Evolutionary conservation across 2,888 invertebrate genomes (phyloP), one percentile per base, ranked within the genome.

Genomic region (Tenodera sinensis): DNA sequence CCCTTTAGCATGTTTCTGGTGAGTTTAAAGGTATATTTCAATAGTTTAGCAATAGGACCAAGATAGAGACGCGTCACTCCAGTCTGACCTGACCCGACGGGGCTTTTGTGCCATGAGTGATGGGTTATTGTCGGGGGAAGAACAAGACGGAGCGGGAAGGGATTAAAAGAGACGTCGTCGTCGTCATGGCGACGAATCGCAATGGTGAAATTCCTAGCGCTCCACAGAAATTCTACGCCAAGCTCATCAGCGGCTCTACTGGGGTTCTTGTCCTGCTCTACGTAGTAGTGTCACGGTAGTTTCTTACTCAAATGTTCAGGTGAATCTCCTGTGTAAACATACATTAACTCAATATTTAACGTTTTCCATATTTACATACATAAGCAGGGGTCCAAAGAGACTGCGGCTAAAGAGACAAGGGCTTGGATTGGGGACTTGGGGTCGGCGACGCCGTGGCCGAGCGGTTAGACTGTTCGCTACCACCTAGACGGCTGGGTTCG

Each of bases 121-220:
- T 85, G 85, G n/a, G 42, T 54, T 85, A 71, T 71, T 71, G 54
- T 71, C 54, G 54, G 25, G 54, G 54, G 54, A 71, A 20, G 54
- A 71, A 71, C 54, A 71, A 71, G 54, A 71, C 54, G 54, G 20
- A 25, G 54, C 54, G 54, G 28, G 28, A 47, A 81, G 86, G 81
- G 86, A 81, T 86, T 86, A 86, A 86, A 86, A 86, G 86, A 81
- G 86, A 86, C 86, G 86, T 86, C 54, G 27, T 71, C 86, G 86
- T 86, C 54, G 27, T 71, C 86, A 86, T 86, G 86, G 71, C 25
- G 86, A 86, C 81, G 86, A 42, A 54, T 71, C 28, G 86, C 86
- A 81, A 86, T 86, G 86, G 28, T 86, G 86, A 81, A 86, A 86
- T 86, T 86, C 86, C 86, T 71, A 27, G 86, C 81, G 86, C 86